phyloP scores from a whole-genome alignment of 2,888 invertebrate genomes.

The Tortrix viridana region DNA sequence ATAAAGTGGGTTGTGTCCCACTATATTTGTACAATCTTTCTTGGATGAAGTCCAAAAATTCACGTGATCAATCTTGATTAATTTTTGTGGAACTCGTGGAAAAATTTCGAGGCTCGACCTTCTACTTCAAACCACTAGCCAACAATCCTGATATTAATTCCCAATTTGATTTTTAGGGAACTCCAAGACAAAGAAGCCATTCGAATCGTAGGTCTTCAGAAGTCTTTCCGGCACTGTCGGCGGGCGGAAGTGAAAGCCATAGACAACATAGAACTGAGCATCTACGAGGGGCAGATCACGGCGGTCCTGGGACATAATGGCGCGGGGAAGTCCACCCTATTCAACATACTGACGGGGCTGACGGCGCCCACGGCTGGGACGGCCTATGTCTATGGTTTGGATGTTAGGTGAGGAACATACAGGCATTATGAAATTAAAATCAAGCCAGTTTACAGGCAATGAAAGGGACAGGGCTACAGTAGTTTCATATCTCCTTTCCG shows the following conservation, averaged over 20 bases:
- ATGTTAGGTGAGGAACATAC: constrained; percentile 82
- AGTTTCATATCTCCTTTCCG: too few relatives aligned
- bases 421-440: not conserved
- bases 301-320: constrained; percentile 94
- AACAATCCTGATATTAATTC: not conserved
- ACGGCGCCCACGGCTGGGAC: constrained; percentile 89
- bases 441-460: not conserved
- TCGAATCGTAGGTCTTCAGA: constrained; percentile 88
- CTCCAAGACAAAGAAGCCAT: constrained; percentile 90
- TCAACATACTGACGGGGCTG: constrained; percentile 93
- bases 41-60: too few relatives aligned
- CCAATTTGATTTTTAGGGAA: constrained; percentile 67
- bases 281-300: constrained; percentile 94
- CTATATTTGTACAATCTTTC: too few relatives aligned
- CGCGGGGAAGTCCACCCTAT: constrained; percentile 93
- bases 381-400: constrained; percentile 89
- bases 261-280: constrained; percentile 90
- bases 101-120: too few relatives aligned
- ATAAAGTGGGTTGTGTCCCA: too few relatives aligned
- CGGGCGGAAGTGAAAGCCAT: constrained; percentile 89
- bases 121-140: too few relatives aligned
- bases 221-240: constrained; percentile 88
- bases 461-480: too few relatives aligned
- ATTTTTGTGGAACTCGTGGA: too few relatives aligned
- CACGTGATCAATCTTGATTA: too few relatives aligned